Conservation (phyloP, 2,888 invertebrate species). For the Germaria angustata region DNA sequence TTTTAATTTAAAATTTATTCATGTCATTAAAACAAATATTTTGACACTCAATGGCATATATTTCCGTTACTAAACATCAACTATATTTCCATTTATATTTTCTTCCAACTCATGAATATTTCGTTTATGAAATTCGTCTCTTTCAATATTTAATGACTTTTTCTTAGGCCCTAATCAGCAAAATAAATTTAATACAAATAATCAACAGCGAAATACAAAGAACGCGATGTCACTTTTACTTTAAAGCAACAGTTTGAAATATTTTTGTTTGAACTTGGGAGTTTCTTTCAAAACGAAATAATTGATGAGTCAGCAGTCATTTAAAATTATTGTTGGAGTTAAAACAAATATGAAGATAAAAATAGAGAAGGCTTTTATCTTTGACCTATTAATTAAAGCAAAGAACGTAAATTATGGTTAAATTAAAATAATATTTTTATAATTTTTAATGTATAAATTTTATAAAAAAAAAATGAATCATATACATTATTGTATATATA, state of each 20-base stretch:
- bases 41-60: slow-evolving; percentile 1
- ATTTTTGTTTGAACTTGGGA: background rate
- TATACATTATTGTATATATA: no score
- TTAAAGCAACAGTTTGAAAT: background rate
- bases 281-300: background rate
- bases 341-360: background rate
- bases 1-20: slow-evolving; percentile 8
- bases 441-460: no score
- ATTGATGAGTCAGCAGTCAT: background rate
- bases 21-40: slow-evolving; percentile 1
- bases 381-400: background rate
- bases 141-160: background rate
- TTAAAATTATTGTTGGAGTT: background rate
- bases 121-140: background rate
- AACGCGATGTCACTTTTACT: slow-evolving; percentile 20
- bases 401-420: no score
- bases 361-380: background rate
- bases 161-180: slow-evolving; percentile 11
- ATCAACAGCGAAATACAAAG: background rate
- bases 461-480: no score
- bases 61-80: background rate
- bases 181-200: background rate
- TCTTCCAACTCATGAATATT: background rate
- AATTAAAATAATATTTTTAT: no score
- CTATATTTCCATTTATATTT: background rate